phyloP scores from a whole-genome alignment of 2,888 invertebrate genomes.

The Ecdyonurus torrentis region DNA sequence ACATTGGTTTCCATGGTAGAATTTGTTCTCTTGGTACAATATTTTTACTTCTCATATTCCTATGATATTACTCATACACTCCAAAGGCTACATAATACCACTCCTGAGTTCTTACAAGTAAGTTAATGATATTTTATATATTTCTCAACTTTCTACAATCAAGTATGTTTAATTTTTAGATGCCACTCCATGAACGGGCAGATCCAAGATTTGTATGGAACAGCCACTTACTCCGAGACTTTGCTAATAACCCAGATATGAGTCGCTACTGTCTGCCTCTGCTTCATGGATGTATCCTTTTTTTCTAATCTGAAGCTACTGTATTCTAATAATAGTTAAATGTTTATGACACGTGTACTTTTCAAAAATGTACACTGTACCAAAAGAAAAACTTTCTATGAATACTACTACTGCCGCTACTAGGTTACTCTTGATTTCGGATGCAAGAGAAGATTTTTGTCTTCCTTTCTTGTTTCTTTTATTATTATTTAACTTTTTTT shows the following conservation, averaged over 20 bases:
- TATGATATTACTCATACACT: slow-evolving; percentile 86
- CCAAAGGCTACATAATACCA: slow-evolving; percentile 70
- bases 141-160: not conserved
- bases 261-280: slow-evolving; percentile 72
- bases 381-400: too few relatives aligned
- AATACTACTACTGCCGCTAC: too few relatives aligned
- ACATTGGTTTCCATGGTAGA: slow-evolving; percentile 74
- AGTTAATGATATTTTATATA: slow-evolving; percentile 7
- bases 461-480: too few relatives aligned
- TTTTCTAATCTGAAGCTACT: too few relatives aligned
- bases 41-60: slow-evolving; percentile 85
- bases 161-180: slow-evolving; percentile 32
- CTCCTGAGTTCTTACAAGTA: slow-evolving; percentile 64
- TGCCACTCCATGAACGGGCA: slow-evolving; percentile 58
- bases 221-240: slow-evolving; percentile 54
- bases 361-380: too few relatives aligned
- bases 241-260: slow-evolving; percentile 53
- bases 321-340: too few relatives aligned
- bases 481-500: too few relatives aligned
- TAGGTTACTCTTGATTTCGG: too few relatives aligned
- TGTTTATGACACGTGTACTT: too few relatives aligned
- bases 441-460: too few relatives aligned
- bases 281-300: slow-evolving; percentile 77
- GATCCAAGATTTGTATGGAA: slow-evolving; percentile 94
- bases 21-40: slow-evolving; percentile 61